Evolutionary conservation across 2,113 vertebrate genomes (phyloP), one percentile per base, ranked within the genome.

Genomic region (Ia io): DNA sequence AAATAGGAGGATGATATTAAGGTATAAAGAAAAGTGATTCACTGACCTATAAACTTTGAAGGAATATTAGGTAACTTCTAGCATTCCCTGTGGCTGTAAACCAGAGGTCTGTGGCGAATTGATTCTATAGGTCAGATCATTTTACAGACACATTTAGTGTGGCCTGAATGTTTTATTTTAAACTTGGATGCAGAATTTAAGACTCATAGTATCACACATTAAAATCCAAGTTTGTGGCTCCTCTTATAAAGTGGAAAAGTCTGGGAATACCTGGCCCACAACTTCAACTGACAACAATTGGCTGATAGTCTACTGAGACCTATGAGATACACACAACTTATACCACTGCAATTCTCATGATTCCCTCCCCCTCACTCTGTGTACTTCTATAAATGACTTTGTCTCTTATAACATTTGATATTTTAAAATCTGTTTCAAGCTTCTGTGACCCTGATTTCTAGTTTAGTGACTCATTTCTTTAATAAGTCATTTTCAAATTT

Each of bases 401-500:
- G 17, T 32, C 7, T 11, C 17, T 30, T 35, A 6, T 11, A 22
- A 76, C 51, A 78, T 6, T 53, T 37, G 22, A 13, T 70, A 30
- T 23, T 84, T 95, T 77, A 20, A 74, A 74, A 25, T 56, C 28
- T 59, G 3, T 30, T 65, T 35, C 42, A 76, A 79, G 9, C 11
- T 20, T 37, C 22, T 70, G 8, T 14, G 32, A 94, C 10, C 70
- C 44, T 3, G 8, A 80, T 59, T 80, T 91, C 35, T 65, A 93
- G 42, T 47, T 88, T 82, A 63, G 28, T 71, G 37, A 51, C 3
- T 69, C 35, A 18, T 51, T 73, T 23, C 63, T 88, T 92, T 32
- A 83, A 37, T 84, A 28, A 77, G 86, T 42, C 37, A 42, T 84
- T 74, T 53, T 87, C 35, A 80, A 70, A 53, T 51, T 40, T 73